Evolutionary conservation across 2,113 vertebrate species (phyloP).

Genomic region (Calidris pugnax): DNA sequence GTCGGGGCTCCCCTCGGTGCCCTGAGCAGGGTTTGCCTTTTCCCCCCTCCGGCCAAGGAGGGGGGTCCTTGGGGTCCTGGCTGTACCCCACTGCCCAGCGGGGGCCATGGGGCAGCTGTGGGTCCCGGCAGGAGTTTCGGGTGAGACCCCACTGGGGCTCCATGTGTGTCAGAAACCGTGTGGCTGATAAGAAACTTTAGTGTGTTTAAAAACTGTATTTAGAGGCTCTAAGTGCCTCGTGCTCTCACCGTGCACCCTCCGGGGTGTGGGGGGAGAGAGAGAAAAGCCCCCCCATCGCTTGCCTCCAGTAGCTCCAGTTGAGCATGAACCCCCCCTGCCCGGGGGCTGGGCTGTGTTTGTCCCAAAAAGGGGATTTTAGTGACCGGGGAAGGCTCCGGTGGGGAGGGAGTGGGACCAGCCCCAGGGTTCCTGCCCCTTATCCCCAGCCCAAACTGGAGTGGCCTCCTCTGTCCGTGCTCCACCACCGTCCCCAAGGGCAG

Average conservation of each 20-base stretch:
- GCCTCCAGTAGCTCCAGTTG: background rate
- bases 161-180: accelerated
- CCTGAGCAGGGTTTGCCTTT: background rate
- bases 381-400: accelerated
- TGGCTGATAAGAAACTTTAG: background rate
- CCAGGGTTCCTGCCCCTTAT: background rate
- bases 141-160: background rate
- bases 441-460: background rate
- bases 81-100: background rate
- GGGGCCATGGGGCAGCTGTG: background rate
- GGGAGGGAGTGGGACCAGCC: background rate
- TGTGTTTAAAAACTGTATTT: background rate
- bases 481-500: background rate
- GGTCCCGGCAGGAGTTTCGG: background rate
- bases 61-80: accelerated
- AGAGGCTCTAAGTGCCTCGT: background rate
- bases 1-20: accelerated
- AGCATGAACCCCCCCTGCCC: background rate
- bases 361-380: background rate
- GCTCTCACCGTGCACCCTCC: background rate
- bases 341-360: accelerated
- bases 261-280: no score
- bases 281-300: background rate
- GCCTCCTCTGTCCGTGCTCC: background rate
- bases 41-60: background rate